A percentile compares a stretch with the other conserved stretches of the same genome.
Evolutionary conservation across 2,888 invertebrate species (phyloP).

Genomic region (Leptopterna dolabrata): DNA sequence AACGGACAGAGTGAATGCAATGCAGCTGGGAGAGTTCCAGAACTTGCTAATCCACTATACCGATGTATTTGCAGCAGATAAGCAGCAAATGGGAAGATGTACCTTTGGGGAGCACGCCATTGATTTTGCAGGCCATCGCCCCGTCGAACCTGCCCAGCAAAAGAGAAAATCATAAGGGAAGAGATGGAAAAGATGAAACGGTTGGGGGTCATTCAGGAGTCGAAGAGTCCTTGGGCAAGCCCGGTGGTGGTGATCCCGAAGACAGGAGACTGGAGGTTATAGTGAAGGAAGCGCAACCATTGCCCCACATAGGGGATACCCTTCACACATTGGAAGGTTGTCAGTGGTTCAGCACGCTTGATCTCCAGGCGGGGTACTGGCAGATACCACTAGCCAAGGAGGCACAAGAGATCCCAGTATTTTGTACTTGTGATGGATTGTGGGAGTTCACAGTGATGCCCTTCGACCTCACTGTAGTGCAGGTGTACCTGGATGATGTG

Average conservation of each 20-base stretch:
- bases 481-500: constrained; percentile 34
- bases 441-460: constrained; percentile 10
- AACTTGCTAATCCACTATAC: neutral
- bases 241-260: constrained; percentile 61
- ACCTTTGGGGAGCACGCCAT: neutral
- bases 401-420: neutral
- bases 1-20: too few relatives aligned
- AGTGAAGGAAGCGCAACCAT: neutral
- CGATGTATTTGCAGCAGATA: neutral
- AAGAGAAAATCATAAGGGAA: too few relatives aligned
- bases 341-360: neutral
- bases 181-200: constrained; percentile 56
- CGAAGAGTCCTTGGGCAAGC: constrained; percentile 65
- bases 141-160: neutral
- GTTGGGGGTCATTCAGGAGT: constrained; percentile 64
- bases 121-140: neutral
- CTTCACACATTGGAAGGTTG: neutral
- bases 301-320: neutral
- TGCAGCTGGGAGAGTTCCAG: neutral
- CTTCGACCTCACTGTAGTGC: neutral
- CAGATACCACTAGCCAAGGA: neutral
- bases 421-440: neutral
- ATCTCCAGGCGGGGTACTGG: constrained; percentile 12
- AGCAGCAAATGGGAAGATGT: neutral
- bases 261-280: neutral